phyloP scores from a whole-genome alignment of 2,797 vertebrate genomes.

The Neosilurus mollespiculum region DNA sequence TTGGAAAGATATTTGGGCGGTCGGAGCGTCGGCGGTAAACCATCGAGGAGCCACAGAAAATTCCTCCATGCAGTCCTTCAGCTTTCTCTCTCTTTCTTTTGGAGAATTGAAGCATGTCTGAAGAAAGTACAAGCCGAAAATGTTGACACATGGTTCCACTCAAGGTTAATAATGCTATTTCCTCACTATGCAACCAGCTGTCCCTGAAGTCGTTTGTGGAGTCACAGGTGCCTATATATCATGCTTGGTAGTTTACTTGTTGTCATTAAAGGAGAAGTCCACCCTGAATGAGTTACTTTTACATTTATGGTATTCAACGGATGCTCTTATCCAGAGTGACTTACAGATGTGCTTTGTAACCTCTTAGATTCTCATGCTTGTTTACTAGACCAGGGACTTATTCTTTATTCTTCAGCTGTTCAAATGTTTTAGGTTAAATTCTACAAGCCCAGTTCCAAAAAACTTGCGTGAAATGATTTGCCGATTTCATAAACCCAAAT shows the following conservation, averaged over 20 bases:
- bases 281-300: background rate
- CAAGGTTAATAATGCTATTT: constrained; percentile 48
- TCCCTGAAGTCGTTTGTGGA: constrained; percentile 30
- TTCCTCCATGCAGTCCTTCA: constrained; percentile 6
- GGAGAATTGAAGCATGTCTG: constrained; percentile 6
- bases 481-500: too few species aligned
- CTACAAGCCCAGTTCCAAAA: too few species aligned
- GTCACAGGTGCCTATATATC: constrained; percentile 39
- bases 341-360: background rate
- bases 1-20: constrained; percentile 21
- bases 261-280: background rate
- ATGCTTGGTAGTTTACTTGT: constrained; percentile 9
- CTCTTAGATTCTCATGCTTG: background rate
- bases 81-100: background rate
- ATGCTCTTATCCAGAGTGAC: background rate
- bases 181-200: constrained; percentile 43
- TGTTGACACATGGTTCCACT: constrained; percentile 24
- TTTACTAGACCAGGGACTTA: background rate
- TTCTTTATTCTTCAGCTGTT: background rate
- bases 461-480: too few species aligned
- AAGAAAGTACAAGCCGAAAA: background rate
- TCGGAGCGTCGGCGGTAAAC: constrained; percentile 5
- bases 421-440: background rate
- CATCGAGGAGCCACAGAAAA: constrained; percentile 26
- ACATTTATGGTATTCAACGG: background rate